Percentiles rank a stretch among this genome's conserved stretches.
Conservation (phyloP, 1,140 invertebrate genomes). For the Diuraphis noxia region DNA sequence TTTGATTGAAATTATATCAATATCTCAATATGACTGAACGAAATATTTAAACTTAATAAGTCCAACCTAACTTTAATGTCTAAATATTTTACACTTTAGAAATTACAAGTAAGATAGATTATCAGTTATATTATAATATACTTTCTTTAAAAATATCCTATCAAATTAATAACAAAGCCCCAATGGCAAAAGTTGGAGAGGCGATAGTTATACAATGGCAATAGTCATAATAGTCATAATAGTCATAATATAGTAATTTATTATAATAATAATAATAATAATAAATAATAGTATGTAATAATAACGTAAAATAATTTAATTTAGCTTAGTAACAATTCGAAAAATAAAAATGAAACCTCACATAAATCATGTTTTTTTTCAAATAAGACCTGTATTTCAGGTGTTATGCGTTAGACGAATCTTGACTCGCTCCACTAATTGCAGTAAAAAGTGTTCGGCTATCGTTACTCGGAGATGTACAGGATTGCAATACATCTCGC, state of each 20-base stretch:
- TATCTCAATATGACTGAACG: background rate
- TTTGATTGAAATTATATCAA: background rate
- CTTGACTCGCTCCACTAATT: constrained; percentile 69
- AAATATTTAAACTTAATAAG: background rate
- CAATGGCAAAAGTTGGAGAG: background rate
- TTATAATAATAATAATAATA: background rate
- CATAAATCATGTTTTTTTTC: background rate
- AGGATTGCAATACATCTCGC: constrained; percentile 65
- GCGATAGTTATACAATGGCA: background rate
- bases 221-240: background rate
- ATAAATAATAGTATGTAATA: background rate
- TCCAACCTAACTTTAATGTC: background rate
- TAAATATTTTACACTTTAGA: background rate
- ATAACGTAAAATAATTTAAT: constrained; percentile 10
- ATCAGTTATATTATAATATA: background rate
- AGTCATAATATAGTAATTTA: background rate
- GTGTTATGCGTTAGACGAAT: constrained; percentile 68
- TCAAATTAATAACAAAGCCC: background rate
- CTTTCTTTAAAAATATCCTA: background rate
- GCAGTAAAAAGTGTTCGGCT: constrained; percentile 71
- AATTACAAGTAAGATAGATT: background rate
- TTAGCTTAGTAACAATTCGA: background rate
- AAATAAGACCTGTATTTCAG: background rate
- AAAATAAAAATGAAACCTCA: background rate
- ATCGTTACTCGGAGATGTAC: constrained; percentile 67